Evolutionary conservation across 2,888 invertebrate species (phyloP), one percentile per base, ranked within the genome.

Genomic region (Lithophane semibrunnea): DNA sequence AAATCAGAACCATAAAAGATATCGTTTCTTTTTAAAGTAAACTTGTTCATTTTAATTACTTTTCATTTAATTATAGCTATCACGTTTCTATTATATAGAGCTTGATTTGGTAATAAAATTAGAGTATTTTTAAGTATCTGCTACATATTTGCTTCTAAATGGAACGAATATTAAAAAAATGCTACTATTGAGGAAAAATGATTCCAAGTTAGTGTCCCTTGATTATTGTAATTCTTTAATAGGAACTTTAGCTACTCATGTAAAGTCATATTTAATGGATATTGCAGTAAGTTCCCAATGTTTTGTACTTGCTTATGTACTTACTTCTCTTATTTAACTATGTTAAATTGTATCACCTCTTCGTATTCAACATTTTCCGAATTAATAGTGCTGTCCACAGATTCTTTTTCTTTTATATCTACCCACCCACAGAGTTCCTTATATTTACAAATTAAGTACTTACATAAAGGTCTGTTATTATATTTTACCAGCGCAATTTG

Each of bases 1-100:
- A 86, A 86, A 68, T 76, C 65, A 54, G 24, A 70, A 69, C 61
- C 18, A 85, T 83, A 81, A 87, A 87, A 82, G 42, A 68, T 73
- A 49, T 79, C 12, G 63, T 74, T 77, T 65, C 13, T 44, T 64
- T 64, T 54, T 65, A 66, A 29, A 66, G 37, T 68, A 63, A 77
- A 70, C 65, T 68, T 82, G 68, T 82, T 84, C 29, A 76, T 84
- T 65, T 79, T 80, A 81, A 79, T 84, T 77, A 73, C 52, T 65
- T 24, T 61, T 67, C 1, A 73, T 72, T 81, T 84, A 77, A 84
- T 86, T 80, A 75, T 72, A 12, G 58, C 21, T 74, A 77, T 82
- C 76, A 44, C 8, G 12, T 79, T 77, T 63, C 60, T 63, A 79
- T 73, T 71, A 63, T 73, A 54, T 60, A 63, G 24, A 67, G 54